Evolutionary conservation across 2,113 vertebrate genomes (phyloP).

Genomic region (Bufo gargarizans): DNA sequence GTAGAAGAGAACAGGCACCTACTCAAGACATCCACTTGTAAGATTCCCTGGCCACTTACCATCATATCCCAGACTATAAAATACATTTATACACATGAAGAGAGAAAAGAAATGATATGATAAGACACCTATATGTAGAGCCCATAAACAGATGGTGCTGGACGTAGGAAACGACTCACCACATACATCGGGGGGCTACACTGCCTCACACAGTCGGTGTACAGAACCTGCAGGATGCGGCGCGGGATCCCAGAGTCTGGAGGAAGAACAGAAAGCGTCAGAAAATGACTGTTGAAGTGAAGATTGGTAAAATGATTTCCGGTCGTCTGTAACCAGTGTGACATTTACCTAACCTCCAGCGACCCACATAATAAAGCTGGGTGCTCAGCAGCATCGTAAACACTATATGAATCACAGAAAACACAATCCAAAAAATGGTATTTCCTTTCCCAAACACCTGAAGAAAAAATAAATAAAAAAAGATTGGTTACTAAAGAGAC

Average conservation of each 20-base stretch:
- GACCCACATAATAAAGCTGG: conserved; percentile 97
- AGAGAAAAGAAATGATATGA: neutral
- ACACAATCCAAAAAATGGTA: conserved; percentile 88
- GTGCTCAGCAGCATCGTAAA: conserved; percentile 93
- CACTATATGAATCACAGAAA: conserved; percentile 92
- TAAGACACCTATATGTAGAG: neutral
- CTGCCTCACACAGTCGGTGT: conserved; percentile 92
- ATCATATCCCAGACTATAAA: neutral
- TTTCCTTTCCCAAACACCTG: conserved; percentile 95
- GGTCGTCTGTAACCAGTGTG: neutral
- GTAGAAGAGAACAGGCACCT: neutral
- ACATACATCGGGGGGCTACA: conserved; percentile 97
- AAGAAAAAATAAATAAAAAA: neutral
- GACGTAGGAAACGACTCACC: conserved; percentile 74
- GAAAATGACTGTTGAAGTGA: neutral
- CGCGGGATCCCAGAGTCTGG: conserved; percentile 86
- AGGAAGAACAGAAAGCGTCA: conserved; percentile 7
- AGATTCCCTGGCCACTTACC: neutral
- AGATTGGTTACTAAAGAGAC: neutral
- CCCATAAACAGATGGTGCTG: neutral
- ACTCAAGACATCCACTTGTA: neutral
- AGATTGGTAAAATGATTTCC: neutral
- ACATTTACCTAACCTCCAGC: conserved; percentile 85
- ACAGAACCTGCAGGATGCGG: conserved; percentile 85
- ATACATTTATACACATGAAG: conserved; percentile 19